Evolutionary conservation across 2,888 invertebrate species (phyloP).

Genomic region (Microdon myrmicae): DNA sequence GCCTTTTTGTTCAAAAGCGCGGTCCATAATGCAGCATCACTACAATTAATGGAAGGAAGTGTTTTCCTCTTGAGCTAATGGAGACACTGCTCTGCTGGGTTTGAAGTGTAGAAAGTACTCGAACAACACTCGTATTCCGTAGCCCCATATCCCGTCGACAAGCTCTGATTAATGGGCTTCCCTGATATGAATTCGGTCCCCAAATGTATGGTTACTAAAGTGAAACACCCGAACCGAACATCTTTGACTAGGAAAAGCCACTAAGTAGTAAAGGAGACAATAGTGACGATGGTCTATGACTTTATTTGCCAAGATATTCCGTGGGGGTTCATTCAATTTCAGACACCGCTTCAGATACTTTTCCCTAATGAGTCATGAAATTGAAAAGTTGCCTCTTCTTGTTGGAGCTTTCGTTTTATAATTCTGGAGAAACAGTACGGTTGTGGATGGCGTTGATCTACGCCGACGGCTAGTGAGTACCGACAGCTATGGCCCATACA

Average conservation of each 20-base stretch:
- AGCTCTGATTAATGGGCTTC: slow-evolving; percentile 50
- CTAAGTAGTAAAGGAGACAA: slow-evolving; percentile 22
- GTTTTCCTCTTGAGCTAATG: slow-evolving; percentile 24
- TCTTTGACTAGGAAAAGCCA: slow-evolving; percentile 21
- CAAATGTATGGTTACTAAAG: slow-evolving; percentile 24
- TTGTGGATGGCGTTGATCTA: slow-evolving; percentile 4
- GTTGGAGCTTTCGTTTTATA: slow-evolving; percentile 1
- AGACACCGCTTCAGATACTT: slow-evolving; percentile 45
- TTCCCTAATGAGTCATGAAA: slow-evolving; percentile 51
- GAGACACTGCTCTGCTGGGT: slow-evolving; percentile 8
- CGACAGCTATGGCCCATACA: slow-evolving; percentile 40
- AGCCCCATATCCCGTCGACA: slow-evolving; percentile 51
- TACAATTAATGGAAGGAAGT: slow-evolving; percentile 43
- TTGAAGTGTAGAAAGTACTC: too few relatives aligned
- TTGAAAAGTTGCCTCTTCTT: slow-evolving; percentile 21
- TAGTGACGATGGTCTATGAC: slow-evolving; percentile 37
- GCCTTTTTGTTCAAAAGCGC: slow-evolving; percentile 6
- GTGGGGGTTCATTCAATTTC: slow-evolving; percentile 42
- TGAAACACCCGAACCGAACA: too few relatives aligned
- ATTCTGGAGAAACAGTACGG: slow-evolving; percentile 18
- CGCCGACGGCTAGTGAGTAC: slow-evolving; percentile 23
- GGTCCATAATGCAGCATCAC: slow-evolving; percentile 42
- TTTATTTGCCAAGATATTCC: slow-evolving; percentile 38
- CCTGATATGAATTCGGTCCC: slow-evolving; percentile 30
- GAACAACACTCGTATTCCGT: too few relatives aligned